Evolutionary conservation across 2,888 invertebrate species (phyloP).

Genomic region (Epinotia demarniana): DNA sequence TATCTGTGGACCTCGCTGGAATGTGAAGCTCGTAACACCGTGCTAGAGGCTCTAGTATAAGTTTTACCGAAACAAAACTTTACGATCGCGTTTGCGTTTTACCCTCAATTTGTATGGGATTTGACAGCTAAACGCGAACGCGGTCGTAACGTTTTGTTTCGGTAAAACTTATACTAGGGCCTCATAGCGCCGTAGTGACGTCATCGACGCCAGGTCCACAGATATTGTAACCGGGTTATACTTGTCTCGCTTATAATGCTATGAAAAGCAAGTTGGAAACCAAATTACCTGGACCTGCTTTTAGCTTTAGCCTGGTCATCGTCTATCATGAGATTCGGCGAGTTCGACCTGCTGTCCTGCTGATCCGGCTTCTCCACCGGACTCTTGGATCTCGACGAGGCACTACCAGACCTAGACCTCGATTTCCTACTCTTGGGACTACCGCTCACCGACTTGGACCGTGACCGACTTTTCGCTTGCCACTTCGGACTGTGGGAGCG

Average conservation of each 20-base stretch:
- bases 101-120: too few species aligned
- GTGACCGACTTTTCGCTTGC: constrained; percentile 63
- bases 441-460: constrained; percentile 77
- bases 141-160: too few species aligned
- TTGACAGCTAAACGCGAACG: too few species aligned
- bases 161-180: too few species aligned
- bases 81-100: too few species aligned
- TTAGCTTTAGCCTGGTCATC: constrained; percentile 75
- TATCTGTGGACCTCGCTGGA: too few species aligned
- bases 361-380: constrained; percentile 66
- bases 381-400: constrained; percentile 69
- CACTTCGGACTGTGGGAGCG: constrained; percentile 45
- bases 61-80: too few species aligned
- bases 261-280: background rate
- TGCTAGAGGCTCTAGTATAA: too few species aligned
- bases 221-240: too few species aligned
- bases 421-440: constrained; percentile 68
- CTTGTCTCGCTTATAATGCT: background rate
- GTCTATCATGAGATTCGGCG: constrained; percentile 82
- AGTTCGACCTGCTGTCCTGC: constrained; percentile 80
- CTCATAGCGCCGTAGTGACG: too few species aligned
- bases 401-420: constrained; percentile 63
- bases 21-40: too few species aligned
- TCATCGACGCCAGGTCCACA: too few species aligned
- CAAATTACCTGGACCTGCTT: constrained; percentile 71